These are phyloP conservation scores for Nasonia giraulti DNA, from an alignment of 1,140 invertebrate species.

Conservation along the genomic window DNA sequence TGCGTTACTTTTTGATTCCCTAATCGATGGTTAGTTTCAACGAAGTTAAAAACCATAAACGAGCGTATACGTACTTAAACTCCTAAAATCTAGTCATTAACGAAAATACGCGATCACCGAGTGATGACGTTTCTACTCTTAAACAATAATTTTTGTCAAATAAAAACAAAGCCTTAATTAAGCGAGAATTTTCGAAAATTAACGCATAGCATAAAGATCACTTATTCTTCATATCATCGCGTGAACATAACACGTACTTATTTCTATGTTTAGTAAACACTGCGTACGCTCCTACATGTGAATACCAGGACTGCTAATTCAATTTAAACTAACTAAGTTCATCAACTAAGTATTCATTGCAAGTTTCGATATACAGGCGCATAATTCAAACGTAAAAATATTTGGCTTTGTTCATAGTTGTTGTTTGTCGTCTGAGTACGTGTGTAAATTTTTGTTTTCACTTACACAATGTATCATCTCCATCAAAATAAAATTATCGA, in stretches of 20 bases:
- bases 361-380: not conserved
- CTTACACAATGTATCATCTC: not conserved
- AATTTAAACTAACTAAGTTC: not conserved
- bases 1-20: not conserved
- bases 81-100: not conserved
- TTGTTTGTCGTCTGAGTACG: not conserved
- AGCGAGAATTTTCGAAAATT: not conserved
- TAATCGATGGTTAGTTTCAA: not conserved
- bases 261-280: not conserved
- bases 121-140: too few relatives aligned
- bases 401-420: not conserved
- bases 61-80: not conserved
- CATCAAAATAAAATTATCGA: not conserved
- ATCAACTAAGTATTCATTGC: too few relatives aligned
- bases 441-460: not conserved
- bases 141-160: too few relatives aligned
- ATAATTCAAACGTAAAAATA: not conserved
- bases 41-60: not conserved
- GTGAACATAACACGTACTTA: not conserved
- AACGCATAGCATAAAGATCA: not conserved
- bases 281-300: not conserved
- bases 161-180: not conserved
- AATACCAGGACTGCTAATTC: not conserved
- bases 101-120: not conserved
- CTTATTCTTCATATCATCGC: not conserved